Base-by-base conservation (phyloP, 2,797 vertebrate genomes). In the Oreonectes daqikongensis region DNA sequence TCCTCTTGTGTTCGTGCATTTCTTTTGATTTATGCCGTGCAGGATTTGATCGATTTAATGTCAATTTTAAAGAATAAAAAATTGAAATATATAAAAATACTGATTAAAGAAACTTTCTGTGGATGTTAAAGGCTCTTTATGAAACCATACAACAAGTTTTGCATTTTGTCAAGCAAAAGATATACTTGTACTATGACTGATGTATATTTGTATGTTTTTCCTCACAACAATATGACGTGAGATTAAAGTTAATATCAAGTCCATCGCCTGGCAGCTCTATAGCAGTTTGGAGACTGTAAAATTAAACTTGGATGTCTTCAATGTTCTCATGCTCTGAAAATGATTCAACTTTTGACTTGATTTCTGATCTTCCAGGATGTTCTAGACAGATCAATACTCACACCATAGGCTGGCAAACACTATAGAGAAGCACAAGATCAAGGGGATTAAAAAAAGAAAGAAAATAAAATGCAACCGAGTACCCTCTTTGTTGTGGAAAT, bases 211-310 rank as follows among this genome's bases (percentile, higher is more conserved):
- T n/a, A n/a, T n/a, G n/a, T n/a, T n/a, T n/a, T n/a, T n/a, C n/a
- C n/a, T n/a, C n/a, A n/a, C n/a, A n/a, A 35, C 42, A 17, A 44
- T 17, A 32, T 64, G 59, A 64, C 11, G 3, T 69, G 55, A 79
- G 81, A 53, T 72, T 60, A 35, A 73, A 66, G 60, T 59, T 79
- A 66, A 83, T 80, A 75, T 78, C n/a, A 64, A 69, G 50, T 73
- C 68, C 52, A 75, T n/a, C 28, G 46, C 2, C 2, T 42, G 14
- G 26, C 67, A 67, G 67, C 70, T 66, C 65, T 48, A 60, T 59
- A 64, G 22, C 32, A 52, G 8, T 69, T 68, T 44, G 57, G 12
- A 76, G 32, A 32, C 52, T 57, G 28, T 71, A 61, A 79, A 81
- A 78, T 35, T 72, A 18, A 63, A 61, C 57, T 17, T 22, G 52